Conservation (phyloP, 2,797 vertebrate genomes). For the Gymnodraco acuticeps region DNA sequence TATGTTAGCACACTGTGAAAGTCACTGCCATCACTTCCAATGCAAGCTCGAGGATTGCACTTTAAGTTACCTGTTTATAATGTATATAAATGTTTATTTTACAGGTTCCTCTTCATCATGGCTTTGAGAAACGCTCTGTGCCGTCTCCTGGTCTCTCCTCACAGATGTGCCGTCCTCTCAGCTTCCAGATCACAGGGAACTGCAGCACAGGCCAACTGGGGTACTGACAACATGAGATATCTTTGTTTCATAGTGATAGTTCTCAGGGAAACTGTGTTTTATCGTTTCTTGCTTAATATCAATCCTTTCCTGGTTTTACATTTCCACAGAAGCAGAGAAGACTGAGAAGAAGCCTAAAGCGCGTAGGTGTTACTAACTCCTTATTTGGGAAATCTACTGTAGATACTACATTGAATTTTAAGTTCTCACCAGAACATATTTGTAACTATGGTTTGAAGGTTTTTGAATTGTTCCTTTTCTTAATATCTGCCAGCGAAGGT, state of each 20-base stretch:
- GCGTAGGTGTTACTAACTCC: conserved; percentile 60
- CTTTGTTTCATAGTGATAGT: too few relatives aligned
- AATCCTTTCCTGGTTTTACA: not conserved
- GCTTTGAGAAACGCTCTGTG: conserved; percentile 76
- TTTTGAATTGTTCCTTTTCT: not conserved
- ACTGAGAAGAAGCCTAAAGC: conserved; percentile 74
- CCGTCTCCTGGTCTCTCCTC: conserved; percentile 73
- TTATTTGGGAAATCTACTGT: not conserved
- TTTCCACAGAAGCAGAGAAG: conserved; percentile 72
- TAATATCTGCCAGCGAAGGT: conserved; percentile 74
- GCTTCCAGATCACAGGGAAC: conserved; percentile 80
- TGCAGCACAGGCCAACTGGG: conserved; percentile 56
- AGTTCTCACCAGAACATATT: not conserved
- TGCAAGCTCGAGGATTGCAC: not conserved
- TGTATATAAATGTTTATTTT: not conserved
- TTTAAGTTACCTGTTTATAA: not conserved
- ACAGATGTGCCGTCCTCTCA: conserved; percentile 67
- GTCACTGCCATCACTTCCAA: not conserved
- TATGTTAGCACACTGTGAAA: not conserved
- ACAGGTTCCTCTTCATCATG: conserved; percentile 71
- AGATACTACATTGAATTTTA: not conserved
- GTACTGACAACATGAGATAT: conserved; percentile 34
- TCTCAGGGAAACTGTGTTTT: not conserved
- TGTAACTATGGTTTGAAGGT: not conserved
- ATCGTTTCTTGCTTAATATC: not conserved